Percentiles rank a stretch among this genome's conserved stretches.
phyloP scores from a whole-genome alignment of 2,888 invertebrate species.

The Lasioglossum figueresi region DNA sequence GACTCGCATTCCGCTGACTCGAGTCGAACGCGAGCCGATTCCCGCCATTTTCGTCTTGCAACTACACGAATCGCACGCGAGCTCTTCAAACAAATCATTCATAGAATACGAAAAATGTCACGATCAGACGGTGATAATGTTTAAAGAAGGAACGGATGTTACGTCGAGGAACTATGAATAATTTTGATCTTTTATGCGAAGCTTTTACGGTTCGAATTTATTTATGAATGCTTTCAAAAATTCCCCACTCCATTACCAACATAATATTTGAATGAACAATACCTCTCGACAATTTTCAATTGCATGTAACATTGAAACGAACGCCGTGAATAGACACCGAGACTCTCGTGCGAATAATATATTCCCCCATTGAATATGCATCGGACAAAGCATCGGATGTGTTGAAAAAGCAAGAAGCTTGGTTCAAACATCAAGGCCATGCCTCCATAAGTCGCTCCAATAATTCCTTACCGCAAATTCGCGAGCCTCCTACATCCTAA shows the following conservation, averaged over 20 bases:
- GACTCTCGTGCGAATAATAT: background rate
- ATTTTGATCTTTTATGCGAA: background rate
- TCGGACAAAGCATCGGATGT: background rate
- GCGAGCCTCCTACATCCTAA: background rate
- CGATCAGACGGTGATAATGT: too few relatives aligned
- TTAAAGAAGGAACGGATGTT: too few relatives aligned
- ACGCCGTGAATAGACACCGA: background rate
- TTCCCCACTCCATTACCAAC: background rate
- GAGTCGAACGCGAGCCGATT: constrained; percentile 36
- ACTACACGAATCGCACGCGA: background rate
- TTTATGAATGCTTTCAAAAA: background rate
- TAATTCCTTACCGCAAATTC: background rate
- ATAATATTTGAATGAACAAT: background rate
- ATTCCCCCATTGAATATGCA: background rate
- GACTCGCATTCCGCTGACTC: constrained; percentile 54
- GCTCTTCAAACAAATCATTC: background rate
- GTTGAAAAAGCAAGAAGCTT: background rate
- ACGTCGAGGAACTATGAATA: too few relatives aligned
- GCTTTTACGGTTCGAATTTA: too few relatives aligned
- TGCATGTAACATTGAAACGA: background rate
- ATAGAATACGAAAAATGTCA: background rate
- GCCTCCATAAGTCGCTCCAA: background rate
- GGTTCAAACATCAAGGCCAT: background rate
- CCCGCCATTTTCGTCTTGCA: background rate
- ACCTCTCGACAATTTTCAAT: background rate